Evolutionary conservation across 1,140 invertebrate species (phyloP).

Genomic region (Drosophila virilis): DNA sequence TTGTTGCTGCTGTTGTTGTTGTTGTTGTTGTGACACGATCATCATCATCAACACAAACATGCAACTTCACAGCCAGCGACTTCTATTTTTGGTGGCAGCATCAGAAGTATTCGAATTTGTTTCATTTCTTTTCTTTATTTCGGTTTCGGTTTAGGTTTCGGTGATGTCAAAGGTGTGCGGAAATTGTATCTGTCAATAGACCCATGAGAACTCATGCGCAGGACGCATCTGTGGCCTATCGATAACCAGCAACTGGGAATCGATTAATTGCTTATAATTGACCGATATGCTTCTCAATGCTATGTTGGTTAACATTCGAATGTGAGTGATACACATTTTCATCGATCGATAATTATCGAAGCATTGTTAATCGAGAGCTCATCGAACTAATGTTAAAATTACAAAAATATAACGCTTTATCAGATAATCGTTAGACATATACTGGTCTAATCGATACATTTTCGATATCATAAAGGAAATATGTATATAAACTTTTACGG

Average conservation of each 20-base stretch:
- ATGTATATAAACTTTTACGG: background rate
- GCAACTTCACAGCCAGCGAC: slow-evolving; percentile 37
- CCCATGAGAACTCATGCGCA: no score
- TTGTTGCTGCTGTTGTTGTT: background rate
- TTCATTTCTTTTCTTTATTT: background rate
- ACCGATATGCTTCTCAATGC: background rate
- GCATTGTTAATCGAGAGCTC: background rate
- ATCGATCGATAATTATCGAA: slow-evolving; percentile 5
- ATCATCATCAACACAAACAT: slow-evolving; percentile 15
- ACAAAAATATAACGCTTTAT: no score
- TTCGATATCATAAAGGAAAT: background rate
- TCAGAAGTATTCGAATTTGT: background rate
- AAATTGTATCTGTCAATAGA: slow-evolving; percentile 1
- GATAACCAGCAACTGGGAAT: no score
- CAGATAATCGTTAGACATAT: no score
- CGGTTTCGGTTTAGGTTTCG: background rate
- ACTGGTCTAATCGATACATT: background rate
- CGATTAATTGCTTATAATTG: background rate
- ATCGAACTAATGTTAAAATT: no score
- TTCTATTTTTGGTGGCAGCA: slow-evolving; percentile 36
- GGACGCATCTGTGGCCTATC: no score
- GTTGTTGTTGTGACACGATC: slow-evolving; percentile 41
- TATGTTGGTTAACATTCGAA: no score
- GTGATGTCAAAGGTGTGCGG: slow-evolving; percentile 26
- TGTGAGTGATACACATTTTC: background rate